Evolutionary conservation across 2,888 invertebrate genomes (phyloP).

Genomic region (Drosophila cracens): DNA sequence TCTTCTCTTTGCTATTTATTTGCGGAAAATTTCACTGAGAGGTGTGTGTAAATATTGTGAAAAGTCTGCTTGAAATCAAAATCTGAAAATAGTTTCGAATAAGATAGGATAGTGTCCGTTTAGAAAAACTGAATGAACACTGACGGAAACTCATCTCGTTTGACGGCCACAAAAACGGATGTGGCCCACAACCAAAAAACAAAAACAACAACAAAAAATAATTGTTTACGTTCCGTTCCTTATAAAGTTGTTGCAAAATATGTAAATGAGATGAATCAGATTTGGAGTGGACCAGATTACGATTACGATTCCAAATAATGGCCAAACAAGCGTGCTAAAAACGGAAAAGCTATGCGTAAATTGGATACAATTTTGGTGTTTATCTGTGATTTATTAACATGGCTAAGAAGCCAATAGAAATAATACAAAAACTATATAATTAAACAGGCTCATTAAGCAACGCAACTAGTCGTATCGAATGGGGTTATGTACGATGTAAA

Average conservation of each 20-base stretch:
- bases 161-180: slow-evolving; percentile 33
- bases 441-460: neutral
- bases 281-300: neutral
- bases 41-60: slow-evolving; percentile 47
- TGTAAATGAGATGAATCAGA: neutral
- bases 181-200: neutral
- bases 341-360: neutral
- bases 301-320: neutral
- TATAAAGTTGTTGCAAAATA: neutral
- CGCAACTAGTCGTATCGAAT: neutral
- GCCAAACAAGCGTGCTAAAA: neutral
- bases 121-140: slow-evolving; percentile 3
- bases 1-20: slow-evolving; percentile 21
- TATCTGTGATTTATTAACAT: neutral
- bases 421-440: neutral
- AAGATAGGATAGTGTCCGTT: slow-evolving; percentile 5
- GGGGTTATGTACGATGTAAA: neutral
- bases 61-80: slow-evolving; percentile 34
- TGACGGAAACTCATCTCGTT: slow-evolving; percentile 28
- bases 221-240: neutral
- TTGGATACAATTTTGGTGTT: neutral
- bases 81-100: slow-evolving; percentile 33
- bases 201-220: neutral
- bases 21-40: slow-evolving; percentile 60
- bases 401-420: neutral